These are phyloP conservation scores for Limonius californicus DNA, from an alignment of 1,140 invertebrate species.

Conservation along the genomic window DNA sequence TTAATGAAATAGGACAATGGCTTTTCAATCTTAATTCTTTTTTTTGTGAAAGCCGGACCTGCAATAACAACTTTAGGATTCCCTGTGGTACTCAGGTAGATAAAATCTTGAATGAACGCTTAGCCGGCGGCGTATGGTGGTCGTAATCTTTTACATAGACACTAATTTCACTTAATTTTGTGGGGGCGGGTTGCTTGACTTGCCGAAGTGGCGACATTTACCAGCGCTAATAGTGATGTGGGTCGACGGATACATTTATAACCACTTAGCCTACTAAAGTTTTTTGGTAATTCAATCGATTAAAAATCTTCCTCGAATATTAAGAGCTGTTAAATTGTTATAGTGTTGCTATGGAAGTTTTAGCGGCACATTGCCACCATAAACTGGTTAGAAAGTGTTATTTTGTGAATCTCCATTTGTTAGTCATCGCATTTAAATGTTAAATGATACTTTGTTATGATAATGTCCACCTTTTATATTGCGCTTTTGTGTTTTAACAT, in stretches of 20 bases:
- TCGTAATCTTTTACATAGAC: conserved; percentile 13
- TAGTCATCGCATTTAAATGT: no score
- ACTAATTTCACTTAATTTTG: conserved; percentile 14
- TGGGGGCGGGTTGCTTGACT: neutral
- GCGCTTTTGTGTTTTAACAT: no score
- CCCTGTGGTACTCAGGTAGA: neutral
- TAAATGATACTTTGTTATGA: no score
- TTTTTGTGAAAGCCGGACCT: no score
- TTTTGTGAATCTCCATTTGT: no score
- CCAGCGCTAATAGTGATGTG: conserved; percentile 5
- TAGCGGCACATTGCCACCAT: no score
- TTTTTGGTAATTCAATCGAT: conserved; percentile 1
- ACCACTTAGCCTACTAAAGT: conserved; percentile 5
- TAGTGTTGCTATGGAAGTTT: neutral
- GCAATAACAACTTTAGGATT: neutral
- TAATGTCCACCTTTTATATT: no score
- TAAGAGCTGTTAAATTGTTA: neutral
- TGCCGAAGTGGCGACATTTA: conserved; percentile 13
- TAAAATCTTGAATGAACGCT: conserved; percentile 9
- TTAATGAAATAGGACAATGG: no score
- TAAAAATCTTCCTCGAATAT: neutral
- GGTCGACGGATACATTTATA: conserved; percentile 9
- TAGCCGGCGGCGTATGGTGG: neutral
- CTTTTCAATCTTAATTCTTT: no score
- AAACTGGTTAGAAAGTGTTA: no score